Conservation (phyloP, 2,113 vertebrate genomes). For the Mobula hypostoma region DNA sequence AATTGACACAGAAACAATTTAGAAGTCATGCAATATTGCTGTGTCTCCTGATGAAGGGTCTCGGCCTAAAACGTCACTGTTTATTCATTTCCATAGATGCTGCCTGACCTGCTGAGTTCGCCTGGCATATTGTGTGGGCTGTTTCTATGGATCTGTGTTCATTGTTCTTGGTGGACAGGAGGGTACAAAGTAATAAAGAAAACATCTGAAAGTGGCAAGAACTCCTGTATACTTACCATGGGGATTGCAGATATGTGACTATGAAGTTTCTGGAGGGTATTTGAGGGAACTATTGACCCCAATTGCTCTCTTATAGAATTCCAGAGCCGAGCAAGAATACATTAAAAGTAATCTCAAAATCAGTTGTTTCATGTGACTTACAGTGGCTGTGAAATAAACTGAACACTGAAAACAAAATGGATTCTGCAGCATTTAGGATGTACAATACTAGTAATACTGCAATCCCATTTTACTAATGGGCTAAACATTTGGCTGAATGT, state of each 20-base stretch:
- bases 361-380: background rate
- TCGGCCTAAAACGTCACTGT: no score
- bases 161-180: background rate
- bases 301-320: background rate
- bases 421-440: background rate
- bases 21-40: background rate
- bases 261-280: background rate
- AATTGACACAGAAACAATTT: background rate
- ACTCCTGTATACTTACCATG: background rate
- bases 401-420: slow-evolving; percentile 29
- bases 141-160: background rate
- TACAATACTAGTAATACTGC: background rate
- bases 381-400: slow-evolving; percentile 20
- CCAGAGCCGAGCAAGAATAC: background rate
- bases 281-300: background rate
- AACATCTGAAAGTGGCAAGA: background rate
- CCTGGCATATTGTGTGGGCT: no score
- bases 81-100: no score
- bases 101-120: no score
- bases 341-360: slow-evolving; percentile 7
- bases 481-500: background rate
- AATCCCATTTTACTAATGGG: background rate
- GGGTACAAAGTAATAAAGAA: background rate
- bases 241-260: background rate
- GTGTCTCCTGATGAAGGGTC: no score